Percentiles rank a stretch among this genome's conserved stretches.
phyloP scores from a whole-genome alignment of 1,140 invertebrate species.

The Eumeta japonica region DNA sequence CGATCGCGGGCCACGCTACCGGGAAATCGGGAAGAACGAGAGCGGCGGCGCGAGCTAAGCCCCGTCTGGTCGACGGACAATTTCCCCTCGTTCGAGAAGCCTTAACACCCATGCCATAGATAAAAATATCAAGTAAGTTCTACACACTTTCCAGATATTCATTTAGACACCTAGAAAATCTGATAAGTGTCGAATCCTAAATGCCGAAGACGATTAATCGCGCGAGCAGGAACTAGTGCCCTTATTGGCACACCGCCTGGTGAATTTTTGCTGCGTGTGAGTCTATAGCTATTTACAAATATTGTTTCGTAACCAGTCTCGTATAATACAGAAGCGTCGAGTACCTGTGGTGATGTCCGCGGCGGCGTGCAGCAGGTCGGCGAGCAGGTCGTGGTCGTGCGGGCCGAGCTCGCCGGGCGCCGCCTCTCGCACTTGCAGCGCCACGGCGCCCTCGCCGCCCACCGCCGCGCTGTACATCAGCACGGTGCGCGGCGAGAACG shows the following conservation, averaged over 20 bases:
- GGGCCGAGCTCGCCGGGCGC: conserved; percentile 41
- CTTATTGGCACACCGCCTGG: no score
- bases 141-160: no score
- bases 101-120: no score
- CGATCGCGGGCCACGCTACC: no score
- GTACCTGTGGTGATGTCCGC: conserved; percentile 42
- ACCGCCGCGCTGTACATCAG: conserved; percentile 63
- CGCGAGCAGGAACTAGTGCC: not conserved
- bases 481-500: conserved; percentile 57
- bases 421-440: conserved; percentile 58
- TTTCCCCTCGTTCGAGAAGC: no score
- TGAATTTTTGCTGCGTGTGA: no score
- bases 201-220: not conserved
- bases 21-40: no score
- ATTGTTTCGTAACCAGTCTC: conserved; percentile 3
- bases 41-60: no score
- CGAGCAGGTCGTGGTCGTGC: conserved; percentile 34
- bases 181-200: no score
- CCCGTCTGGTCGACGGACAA: no score
- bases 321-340: conserved; percentile 16
- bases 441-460: conserved; percentile 56
- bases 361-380: conserved; percentile 39
- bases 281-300: not conserved
- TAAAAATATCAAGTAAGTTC: no score
- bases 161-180: no score